Evolutionary conservation across 2,113 vertebrate species (phyloP), one percentile per base, ranked within the genome.

Genomic region (Pelecanoides urinatrix): DNA sequence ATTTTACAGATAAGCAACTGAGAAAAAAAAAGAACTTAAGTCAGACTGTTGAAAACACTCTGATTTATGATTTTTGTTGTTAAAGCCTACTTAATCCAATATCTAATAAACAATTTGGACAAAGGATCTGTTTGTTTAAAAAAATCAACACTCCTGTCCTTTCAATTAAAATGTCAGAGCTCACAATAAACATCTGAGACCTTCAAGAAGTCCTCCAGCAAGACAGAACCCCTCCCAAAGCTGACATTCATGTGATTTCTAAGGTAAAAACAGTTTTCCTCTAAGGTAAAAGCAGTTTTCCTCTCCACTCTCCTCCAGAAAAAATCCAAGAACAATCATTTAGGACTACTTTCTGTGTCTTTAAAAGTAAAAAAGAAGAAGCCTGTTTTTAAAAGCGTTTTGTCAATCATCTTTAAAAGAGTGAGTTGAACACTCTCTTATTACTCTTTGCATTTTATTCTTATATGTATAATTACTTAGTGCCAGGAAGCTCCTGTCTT

Each of bases 131-230:
- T 79, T 95, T 83, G 17, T 66, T 93, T 67, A 26, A 85, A 96
- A 79, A 65, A 93, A 53, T 23, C 32, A 85, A 79, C 18, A 32
- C 19, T 42, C 32, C 52, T 80, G 26, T 80, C 75, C 72, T 93
- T 94, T 88, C 55, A 86, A 77, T 92, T 93, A 83, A 80, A 94
- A 94, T 88, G 59, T 76, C 85, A 86, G 81, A n/a, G 19, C 73
- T 87, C 70, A 79, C 36, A 79, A 68, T 65, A 82, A 90, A 79
- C n/a, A 74, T 49, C 20, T 38, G 59, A 94, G 74, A 73, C 55
- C 45, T 90, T 83, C 88, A 86, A 32, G 13, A 56, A 82, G 44
- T 85, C 62, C 73, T 91, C 18, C 47, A 88, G 55, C 29, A 83
- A 71, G 38, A 73, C n/a, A 42, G 50, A 27, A 63, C 36, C 32